phyloP scores from a whole-genome alignment of 1,140 invertebrate genomes.

The Tetragonula clypearis region DNA sequence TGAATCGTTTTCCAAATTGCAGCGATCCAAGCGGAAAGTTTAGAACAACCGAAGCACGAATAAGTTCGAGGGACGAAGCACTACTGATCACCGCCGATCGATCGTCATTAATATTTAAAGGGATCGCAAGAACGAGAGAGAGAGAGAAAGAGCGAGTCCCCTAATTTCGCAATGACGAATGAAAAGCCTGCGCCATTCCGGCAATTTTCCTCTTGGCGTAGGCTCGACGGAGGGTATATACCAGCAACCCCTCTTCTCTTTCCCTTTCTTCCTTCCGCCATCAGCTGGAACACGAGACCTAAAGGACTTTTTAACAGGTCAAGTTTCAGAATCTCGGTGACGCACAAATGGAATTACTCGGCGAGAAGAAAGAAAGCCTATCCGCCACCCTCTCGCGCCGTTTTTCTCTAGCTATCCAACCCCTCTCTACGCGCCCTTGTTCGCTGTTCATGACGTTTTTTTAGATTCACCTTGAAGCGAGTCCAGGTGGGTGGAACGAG shows the following conservation, averaged over 20 bases:
- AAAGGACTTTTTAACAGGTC: conserved; percentile 76
- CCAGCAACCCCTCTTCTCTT: neutral
- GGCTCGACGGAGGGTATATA: conserved; percentile 12
- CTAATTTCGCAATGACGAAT: conserved; percentile 34
- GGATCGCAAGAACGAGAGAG: neutral
- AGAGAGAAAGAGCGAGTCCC: neutral
- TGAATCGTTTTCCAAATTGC: neutral
- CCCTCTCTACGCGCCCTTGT: conserved; percentile 20
- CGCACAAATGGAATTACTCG: conserved; percentile 73
- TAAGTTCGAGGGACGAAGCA: conserved; percentile 13
- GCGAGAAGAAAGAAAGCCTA: conserved; percentile 52
- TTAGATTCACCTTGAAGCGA: conserved; percentile 53
- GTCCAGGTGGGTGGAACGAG: conserved; percentile 14
- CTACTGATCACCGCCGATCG: conserved; percentile 31
- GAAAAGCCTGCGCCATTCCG: conserved; percentile 45
- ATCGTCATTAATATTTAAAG: conserved; percentile 31
- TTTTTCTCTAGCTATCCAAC: conserved; percentile 16
- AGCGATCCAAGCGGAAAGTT: neutral
- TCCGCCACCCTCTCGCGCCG: neutral
- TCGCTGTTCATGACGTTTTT: conserved; percentile 29
- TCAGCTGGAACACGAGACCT: conserved; percentile 52
- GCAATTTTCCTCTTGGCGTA: conserved; percentile 55
- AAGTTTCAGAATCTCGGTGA: conserved; percentile 71
- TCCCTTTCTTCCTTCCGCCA: neutral
- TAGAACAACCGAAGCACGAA: neutral